Evolutionary conservation across 1,140 invertebrate genomes (phyloP), one percentile per base, ranked within the genome.

Genomic region (Ericerus pela): DNA sequence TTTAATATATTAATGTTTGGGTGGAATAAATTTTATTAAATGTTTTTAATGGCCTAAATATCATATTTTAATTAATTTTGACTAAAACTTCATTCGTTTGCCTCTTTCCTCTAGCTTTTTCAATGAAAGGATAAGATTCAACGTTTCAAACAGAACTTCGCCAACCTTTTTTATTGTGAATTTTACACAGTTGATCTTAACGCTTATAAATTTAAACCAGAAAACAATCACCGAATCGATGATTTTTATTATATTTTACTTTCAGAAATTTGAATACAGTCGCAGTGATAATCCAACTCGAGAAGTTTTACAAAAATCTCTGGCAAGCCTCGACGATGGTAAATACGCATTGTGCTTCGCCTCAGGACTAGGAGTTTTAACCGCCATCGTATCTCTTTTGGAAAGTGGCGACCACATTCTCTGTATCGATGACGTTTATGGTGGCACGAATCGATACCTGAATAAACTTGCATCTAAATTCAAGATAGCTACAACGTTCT

Each of bases 271-370:
- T 70, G 91, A 96, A 59, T 99, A 99, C 71, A 82, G 85, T 1
- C 76, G 96, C 67, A 87, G 86, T 70, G 93, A 92, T 16, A 99
- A 99, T 73, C 95, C 96, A 33, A 92, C 89, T 0, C 75, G 96
- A 62, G 80, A 85, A 62, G 82, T 84, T 47, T 72, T 98, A 47
- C 91, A 99, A 72, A 75, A 82, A 59, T 93, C 88, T 63, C 66
- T 99, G 18, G 94, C 95, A 22, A 77, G 87, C 2, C 65, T 98
- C 20, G 96, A 99, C 66, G 79, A 81, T 64, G 95, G 80, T 2
- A 90, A 94, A 70, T 76, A 93, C 73, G 88, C 76, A n/a, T 62
- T 92, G 11, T 72, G 77, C 12, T 98, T 90, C 75, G 73, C 91
- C 1, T 96, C 92, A 31, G 96, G 96, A 20, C 71, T 98, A 24